A percentile compares a stretch with the other conserved stretches of the same genome.
These are phyloP conservation scores for Lithobates sylvaticus DNA, from an alignment of 2,797 vertebrate species.

Conservation along the genomic window DNA sequence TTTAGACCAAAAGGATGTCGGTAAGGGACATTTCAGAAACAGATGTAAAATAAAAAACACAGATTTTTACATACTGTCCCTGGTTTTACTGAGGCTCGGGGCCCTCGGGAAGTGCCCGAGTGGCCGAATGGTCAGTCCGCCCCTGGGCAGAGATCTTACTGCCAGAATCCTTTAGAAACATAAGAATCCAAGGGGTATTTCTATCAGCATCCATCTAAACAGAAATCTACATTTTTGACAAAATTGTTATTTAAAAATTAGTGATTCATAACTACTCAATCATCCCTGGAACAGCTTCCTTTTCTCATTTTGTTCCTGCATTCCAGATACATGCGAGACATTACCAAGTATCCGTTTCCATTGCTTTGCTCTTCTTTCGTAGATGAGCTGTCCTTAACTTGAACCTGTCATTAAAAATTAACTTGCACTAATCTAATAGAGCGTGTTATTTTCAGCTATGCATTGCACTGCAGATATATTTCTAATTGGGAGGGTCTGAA, in stretches of 20 bases:
- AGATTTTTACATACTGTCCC: too few relatives aligned
- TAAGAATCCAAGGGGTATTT: not conserved
- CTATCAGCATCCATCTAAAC: not conserved
- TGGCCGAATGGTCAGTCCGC: too few relatives aligned
- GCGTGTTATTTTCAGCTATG: not conserved
- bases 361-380: not conserved
- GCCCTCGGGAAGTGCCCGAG: too few relatives aligned
- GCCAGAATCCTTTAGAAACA: not conserved
- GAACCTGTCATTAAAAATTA: slow-evolving; percentile 57
- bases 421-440: slow-evolving; percentile 41
- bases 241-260: not conserved
- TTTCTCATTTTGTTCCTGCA: not conserved
- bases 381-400: slow-evolving; percentile 35
- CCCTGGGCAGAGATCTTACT: too few relatives aligned
- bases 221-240: not conserved
- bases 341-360: slow-evolving; percentile 6
- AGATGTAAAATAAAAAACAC: too few relatives aligned
- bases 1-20: too few relatives aligned
- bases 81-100: too few relatives aligned
- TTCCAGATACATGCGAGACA: slow-evolving; percentile 1
- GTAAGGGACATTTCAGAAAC: too few relatives aligned
- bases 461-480: slow-evolving; percentile 30
- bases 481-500: not conserved
- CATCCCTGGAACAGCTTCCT: not conserved
- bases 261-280: not conserved